Evolutionary conservation across 30 jellyfish, hydroid and myxozoan species (phyloP).

Genomic region (Clytia hemisphaerica): DNA sequence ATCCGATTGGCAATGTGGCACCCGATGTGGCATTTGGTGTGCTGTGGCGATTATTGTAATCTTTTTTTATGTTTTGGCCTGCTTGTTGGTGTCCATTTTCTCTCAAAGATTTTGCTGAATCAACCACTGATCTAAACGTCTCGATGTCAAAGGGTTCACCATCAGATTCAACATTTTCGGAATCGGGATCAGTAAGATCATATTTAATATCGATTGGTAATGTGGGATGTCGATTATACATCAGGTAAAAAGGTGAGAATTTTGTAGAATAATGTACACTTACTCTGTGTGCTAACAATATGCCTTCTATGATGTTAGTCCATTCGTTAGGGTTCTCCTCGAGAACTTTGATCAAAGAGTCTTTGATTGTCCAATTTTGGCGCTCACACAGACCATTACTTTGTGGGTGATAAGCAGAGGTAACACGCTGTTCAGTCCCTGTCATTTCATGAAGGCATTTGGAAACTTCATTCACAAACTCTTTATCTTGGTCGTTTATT

Average conservation of each 20-base stretch:
- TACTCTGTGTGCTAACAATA: neutral
- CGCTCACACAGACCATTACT: constrained; percentile 4
- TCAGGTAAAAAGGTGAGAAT: neutral
- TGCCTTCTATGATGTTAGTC: constrained; percentile 23
- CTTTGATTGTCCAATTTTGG: constrained; percentile 6
- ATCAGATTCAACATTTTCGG: neutral
- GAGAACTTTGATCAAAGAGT: constrained; percentile 1
- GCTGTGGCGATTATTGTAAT: constrained; percentile 6
- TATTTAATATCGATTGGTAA: constrained; percentile 3
- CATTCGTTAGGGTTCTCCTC: constrained; percentile 6
- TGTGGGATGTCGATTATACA: constrained; percentile 25
- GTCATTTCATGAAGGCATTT: neutral
- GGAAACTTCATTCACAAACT: neutral
- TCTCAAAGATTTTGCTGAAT: neutral
- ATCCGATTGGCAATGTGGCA: neutral
- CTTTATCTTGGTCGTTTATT: neutral
- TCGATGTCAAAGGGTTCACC: neutral
- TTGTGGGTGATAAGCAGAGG: constrained; percentile 1
- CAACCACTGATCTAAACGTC: neutral
- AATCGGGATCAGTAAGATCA: neutral
- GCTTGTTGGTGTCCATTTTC: neutral
- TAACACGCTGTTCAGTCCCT: neutral
- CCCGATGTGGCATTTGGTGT: constrained; percentile 6
- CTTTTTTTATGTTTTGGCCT: constrained; percentile 5
- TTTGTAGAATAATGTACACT: neutral